Percentiles rank a stretch among this genome's conserved stretches.
phyloP scores from a whole-genome alignment of 2,797 vertebrate genomes.

The Urocyon cinereoargenteus region DNA sequence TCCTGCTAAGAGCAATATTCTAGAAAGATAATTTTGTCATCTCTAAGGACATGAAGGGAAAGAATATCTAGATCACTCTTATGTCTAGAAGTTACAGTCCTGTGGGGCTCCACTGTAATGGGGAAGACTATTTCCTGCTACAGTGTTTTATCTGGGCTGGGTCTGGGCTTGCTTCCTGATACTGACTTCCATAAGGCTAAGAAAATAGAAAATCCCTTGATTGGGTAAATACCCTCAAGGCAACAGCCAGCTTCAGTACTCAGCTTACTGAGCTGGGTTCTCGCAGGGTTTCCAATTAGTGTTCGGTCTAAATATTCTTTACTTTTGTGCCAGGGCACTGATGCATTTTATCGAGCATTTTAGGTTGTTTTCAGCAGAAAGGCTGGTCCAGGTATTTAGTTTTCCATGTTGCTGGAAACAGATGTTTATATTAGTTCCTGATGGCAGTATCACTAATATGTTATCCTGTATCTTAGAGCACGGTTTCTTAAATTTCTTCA shows the following conservation, averaged over 20 bases:
- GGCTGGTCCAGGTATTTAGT: neutral
- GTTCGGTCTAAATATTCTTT: neutral
- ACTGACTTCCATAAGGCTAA: neutral
- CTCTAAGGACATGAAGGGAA: neutral
- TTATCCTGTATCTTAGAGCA: neutral
- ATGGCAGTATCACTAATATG: neutral
- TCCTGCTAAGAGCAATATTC: slow-evolving; percentile 13
- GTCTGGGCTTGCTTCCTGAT: slow-evolving; percentile 25
- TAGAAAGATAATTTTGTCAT: slow-evolving; percentile 1
- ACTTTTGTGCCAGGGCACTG: neutral
- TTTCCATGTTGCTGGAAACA: neutral
- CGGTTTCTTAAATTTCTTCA: slow-evolving; percentile 30
- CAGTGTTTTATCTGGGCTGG: neutral
- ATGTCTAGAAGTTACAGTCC: neutral
- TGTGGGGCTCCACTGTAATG: neutral
- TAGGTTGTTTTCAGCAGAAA: slow-evolving; percentile 53
- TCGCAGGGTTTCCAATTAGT: neutral
- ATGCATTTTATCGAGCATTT: slow-evolving; percentile 43
- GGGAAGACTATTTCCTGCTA: neutral
- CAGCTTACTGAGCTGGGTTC: neutral
- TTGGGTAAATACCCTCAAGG: slow-evolving; percentile 4
- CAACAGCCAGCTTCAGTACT: neutral
- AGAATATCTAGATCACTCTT: slow-evolving; percentile 42
- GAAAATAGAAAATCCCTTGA: slow-evolving; percentile 52
- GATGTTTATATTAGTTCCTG: slow-evolving; percentile 2